Conservation (phyloP, 2,888 invertebrate species). For the Pyrrhia umbra region DNA sequence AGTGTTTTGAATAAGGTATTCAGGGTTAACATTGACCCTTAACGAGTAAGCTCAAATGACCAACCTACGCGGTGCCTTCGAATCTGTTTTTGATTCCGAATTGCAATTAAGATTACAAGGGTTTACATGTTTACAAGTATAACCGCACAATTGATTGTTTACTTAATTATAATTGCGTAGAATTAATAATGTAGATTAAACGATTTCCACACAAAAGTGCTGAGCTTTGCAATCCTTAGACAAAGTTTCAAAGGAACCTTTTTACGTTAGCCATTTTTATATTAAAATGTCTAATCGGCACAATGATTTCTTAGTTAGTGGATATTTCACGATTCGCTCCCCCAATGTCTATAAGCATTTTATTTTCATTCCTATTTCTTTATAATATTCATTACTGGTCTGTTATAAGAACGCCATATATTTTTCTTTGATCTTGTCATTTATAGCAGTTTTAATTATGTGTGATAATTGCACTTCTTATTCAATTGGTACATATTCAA, state of each 20-base stretch:
- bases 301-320: neutral
- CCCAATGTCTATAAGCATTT: no score
- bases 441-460: neutral
- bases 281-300: neutral
- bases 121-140: conserved; percentile 9
- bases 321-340: no score
- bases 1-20: conserved; percentile 44
- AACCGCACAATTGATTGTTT: neutral
- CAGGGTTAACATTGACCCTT: conserved; percentile 25
- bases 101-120: conserved; percentile 20
- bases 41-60: conserved; percentile 43
- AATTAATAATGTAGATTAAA: neutral
- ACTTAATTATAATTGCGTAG: neutral
- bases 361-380: no score
- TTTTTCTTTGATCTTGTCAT: neutral
- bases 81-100: conserved; percentile 53
- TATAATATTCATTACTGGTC: no score
- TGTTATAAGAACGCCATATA: neutral
- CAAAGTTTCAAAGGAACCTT: neutral
- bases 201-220: neutral
- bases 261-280: neutral
- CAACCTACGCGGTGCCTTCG: conserved; percentile 7
- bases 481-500: conserved; percentile 9
- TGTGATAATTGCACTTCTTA: conserved; percentile 2
- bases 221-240: neutral